These are phyloP conservation scores for Anthonomus grandis DNA, from an alignment of 1,140 invertebrate genomes.

Conservation along the genomic window DNA sequence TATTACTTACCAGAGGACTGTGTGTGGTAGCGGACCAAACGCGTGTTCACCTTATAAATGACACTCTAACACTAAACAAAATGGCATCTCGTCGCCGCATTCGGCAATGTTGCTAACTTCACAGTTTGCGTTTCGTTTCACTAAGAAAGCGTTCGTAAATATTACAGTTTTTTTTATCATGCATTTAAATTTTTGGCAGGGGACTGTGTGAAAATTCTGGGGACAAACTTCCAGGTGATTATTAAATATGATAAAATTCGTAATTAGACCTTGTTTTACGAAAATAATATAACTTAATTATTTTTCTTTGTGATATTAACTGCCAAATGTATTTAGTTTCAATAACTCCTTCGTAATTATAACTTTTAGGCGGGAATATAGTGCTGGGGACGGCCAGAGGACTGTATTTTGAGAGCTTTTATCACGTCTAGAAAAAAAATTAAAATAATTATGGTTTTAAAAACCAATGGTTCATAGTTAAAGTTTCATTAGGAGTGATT, in stretches of 20 bases:
- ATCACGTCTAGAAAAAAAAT: background rate
- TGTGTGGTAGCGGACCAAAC: constrained; percentile 1
- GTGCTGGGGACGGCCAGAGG: background rate
- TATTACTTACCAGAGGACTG: background rate
- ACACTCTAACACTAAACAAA: background rate
- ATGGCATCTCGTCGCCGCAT: background rate
- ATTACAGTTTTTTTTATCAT: background rate
- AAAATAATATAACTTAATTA: too few species aligned
- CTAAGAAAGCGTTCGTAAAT: background rate
- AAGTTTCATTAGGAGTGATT: too few species aligned
- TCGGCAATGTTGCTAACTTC: background rate
- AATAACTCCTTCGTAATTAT: too few species aligned
- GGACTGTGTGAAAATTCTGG: too few species aligned
- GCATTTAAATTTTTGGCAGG: too few species aligned
- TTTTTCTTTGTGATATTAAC: too few species aligned
- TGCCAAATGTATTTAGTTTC: too few species aligned
- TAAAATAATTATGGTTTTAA: background rate
- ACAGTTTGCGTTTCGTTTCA: too few species aligned
- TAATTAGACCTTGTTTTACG: too few species aligned
- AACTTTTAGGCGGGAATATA: background rate
- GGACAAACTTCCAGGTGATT: background rate
- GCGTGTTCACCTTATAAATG: background rate
- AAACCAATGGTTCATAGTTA: too few species aligned
- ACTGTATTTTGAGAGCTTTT: too few species aligned
- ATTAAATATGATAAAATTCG: background rate